These are phyloP conservation scores for Gisinianus flammeolus DNA, from an alignment of 2,888 invertebrate species.

Conservation along the genomic window DNA sequence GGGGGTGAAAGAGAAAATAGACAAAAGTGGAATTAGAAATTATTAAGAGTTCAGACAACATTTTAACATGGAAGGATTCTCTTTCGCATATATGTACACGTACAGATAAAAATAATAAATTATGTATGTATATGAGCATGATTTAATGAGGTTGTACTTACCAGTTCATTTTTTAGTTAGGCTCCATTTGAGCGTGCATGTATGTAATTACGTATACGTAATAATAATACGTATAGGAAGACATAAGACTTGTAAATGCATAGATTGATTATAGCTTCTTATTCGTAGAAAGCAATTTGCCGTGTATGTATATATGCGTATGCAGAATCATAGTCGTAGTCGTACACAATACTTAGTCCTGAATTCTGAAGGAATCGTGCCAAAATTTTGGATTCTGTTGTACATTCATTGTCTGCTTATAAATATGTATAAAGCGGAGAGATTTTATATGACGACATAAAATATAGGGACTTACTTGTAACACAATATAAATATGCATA, in stretches of 20 bases:
- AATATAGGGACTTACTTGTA: background rate
- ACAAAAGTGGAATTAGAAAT: no score
- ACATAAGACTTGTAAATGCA: no score
- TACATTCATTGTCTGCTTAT: slow-evolving; percentile 26
- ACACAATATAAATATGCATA: background rate
- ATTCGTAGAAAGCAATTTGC: background rate
- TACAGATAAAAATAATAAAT: background rate
- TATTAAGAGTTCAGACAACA: no score
- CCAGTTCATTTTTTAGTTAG: background rate
- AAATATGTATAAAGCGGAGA: background rate
- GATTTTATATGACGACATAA: background rate
- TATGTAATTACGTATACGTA: background rate
- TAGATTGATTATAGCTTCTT: background rate
- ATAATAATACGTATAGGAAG: background rate
- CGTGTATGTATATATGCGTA: background rate
- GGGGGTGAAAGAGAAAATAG: background rate
- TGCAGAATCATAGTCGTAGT: background rate
- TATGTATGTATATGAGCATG: background rate
- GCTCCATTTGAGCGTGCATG: background rate
- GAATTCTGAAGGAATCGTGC: slow-evolving; percentile 5
- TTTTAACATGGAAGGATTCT: no score
- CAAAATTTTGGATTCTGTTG: slow-evolving; percentile 24
- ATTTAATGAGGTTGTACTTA: background rate
- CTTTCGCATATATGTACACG: no score
- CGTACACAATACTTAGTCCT: background rate